Evolutionary conservation across 2,113 vertebrate genomes (phyloP).

Genomic region (Semnornis frantzii): DNA sequence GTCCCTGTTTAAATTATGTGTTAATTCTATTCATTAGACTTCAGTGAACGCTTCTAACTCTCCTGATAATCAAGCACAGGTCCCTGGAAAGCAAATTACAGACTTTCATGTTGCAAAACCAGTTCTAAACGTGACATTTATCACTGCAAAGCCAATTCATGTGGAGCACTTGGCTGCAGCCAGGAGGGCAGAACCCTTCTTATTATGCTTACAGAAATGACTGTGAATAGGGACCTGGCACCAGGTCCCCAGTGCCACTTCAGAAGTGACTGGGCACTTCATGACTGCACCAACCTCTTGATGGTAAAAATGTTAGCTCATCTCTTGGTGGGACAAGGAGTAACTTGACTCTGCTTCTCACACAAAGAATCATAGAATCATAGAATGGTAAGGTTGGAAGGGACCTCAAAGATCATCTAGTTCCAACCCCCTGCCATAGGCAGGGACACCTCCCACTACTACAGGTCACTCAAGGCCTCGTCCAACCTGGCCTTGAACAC

Average conservation of each 20-base stretch:
- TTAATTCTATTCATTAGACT: slow-evolving; percentile 74
- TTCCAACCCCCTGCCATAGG: too few species aligned
- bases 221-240: slow-evolving; percentile 34
- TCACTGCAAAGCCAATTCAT: slow-evolving; percentile 22
- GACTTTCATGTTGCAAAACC: slow-evolving; percentile 35
- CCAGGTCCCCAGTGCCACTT: background rate
- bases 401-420: too few species aligned
- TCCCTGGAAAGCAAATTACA: slow-evolving; percentile 64
- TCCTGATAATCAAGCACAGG: slow-evolving; percentile 58
- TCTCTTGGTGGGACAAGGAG: background rate
- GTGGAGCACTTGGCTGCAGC: slow-evolving; percentile 29
- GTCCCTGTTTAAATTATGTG: slow-evolving; percentile 69
- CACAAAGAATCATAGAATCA: background rate
- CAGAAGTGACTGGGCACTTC: background rate
- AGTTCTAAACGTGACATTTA: slow-evolving; percentile 65
- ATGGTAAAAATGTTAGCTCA: background rate
- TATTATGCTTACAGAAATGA: background rate
- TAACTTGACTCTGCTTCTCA: background rate
- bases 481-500: too few species aligned
- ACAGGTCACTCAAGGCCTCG: too few species aligned
- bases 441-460: too few species aligned
- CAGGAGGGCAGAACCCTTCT: slow-evolving; percentile 25
- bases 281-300: background rate
- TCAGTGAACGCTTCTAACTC: slow-evolving; percentile 50
- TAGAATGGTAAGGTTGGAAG: too few species aligned